Percentiles rank a stretch among this genome's conserved stretches.
These are phyloP conservation scores for Leptinotarsa haldemani DNA, from an alignment of 2,888 invertebrate species.

Conservation along the genomic window DNA sequence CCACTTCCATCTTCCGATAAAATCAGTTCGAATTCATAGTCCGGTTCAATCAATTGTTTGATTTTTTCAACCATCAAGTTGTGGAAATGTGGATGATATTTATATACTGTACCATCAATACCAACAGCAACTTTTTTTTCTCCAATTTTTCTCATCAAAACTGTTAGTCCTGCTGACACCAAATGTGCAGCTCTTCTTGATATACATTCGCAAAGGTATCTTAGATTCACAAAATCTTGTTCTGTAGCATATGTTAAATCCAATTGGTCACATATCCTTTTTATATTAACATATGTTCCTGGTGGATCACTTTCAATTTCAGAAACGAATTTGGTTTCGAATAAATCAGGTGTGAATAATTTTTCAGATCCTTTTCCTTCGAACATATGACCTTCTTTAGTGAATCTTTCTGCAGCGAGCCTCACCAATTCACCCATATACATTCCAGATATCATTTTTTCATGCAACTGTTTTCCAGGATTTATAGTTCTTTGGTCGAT, in stretches of 20 bases:
- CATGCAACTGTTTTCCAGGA: conserved; percentile 85
- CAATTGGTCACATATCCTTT: conserved; percentile 83
- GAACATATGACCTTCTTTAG: conserved; percentile 83
- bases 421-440: conserved; percentile 98
- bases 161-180: conserved; percentile 90
- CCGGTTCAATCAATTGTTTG: conserved; percentile 43
- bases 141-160: conserved; percentile 91
- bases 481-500: conserved; percentile 90
- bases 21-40: conserved; percentile 89
- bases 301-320: conserved; percentile 72
- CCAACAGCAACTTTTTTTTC: conserved; percentile 91
- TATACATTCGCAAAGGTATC: conserved; percentile 92
- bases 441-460: conserved; percentile 99
- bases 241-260: conserved; percentile 82
- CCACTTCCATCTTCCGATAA: conserved; percentile 96
- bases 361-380: conserved; percentile 85
- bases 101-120: conserved; percentile 96
- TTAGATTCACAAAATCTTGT: conserved; percentile 92
- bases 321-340: conserved; percentile 46
- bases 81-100: conserved; percentile 94
- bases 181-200: conserved; percentile 94
- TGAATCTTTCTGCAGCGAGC: conserved; percentile 85
- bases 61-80: conserved; percentile 46
- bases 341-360: conserved; percentile 79
- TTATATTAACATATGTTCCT: conserved; percentile 84